Base-by-base conservation (phyloP, 2,888 invertebrate genomes). In the Cryptocephalus primarius region DNA sequence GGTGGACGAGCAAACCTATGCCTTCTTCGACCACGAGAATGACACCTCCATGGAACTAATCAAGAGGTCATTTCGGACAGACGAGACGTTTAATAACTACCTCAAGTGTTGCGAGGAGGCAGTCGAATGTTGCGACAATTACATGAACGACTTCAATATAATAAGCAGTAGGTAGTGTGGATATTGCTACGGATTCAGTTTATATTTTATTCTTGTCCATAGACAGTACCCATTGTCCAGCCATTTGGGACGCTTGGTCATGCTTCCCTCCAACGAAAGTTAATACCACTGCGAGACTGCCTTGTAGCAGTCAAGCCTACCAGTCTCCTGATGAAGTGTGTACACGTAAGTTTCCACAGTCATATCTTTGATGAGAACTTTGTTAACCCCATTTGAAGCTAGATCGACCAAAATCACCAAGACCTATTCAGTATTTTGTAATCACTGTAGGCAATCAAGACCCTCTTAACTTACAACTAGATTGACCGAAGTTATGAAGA, bases 231-330 rank as follows among this genome's bases (percentile, higher is more conserved):
- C 55, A 61, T 46, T 82, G 82, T 60, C 74, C 74, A 10, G 66
- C 75, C 9, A 73, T 78, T 1, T 82, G 80, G 72, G 82, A 82
- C 52, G 80, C 74, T 0, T 83, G 80, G 80, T 74, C 74, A 6
- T 83, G 82, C 59, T 81, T 78, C 73, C 68, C 66, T 10, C 60
- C 68, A 8, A 69, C 74, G 0, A 60, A 68, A 12, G 64, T 68
- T 0, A 73, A 71, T 4, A 69, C 71, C 1, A 59, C 67, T 1
- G 70, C 70, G 0, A 60, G 58, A n/a, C 65, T 72, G 50, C 63
- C 74, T 1, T 83, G 82, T 60, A 75, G 79, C 0, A 74, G 74
- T 47, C 79, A 79, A 56, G 78, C 77, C 0, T 80, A 79, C 55
- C 75, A 76, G 14, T 73, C 73, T 43, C 78, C 79, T 1, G 60